A percentile compares a stretch with the other conserved stretches of the same genome.
Conservation (phyloP, 2,888 invertebrate species). For the Argynnis bischoffii region DNA sequence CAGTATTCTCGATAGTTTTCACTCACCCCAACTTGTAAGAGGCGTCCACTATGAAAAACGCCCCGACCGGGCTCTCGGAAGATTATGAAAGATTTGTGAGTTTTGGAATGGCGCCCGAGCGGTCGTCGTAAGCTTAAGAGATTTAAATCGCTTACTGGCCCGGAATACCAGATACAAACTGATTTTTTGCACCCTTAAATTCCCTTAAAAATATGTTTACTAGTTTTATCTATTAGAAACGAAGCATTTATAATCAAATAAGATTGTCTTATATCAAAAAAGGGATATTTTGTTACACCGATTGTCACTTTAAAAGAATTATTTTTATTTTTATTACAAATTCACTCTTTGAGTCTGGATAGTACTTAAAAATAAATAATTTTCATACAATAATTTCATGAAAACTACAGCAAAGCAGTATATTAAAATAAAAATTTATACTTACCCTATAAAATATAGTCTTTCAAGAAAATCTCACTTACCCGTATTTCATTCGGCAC, state of each 20-base stretch:
- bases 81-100: conserved; percentile 83
- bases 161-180: conserved; percentile 80
- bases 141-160: conserved; percentile 80
- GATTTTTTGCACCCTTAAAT: conserved; percentile 70
- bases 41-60: conserved; percentile 68
- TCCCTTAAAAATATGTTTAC: conserved; percentile 56
- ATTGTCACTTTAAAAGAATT: too few species aligned
- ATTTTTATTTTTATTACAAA: too few species aligned
- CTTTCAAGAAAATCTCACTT: conserved; percentile 36
- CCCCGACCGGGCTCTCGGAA: conserved; percentile 71
- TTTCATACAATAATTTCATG: background rate
- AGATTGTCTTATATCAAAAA: too few species aligned
- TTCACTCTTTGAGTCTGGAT: background rate
- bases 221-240: background rate
- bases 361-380: background rate
- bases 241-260: too few species aligned
- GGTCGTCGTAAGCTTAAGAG: conserved; percentile 78
- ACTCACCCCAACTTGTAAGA: conserved; percentile 32
- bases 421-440: conserved; percentile 14
- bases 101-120: conserved; percentile 70
- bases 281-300: too few species aligned
- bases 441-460: conserved; percentile 30
- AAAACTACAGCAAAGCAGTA: background rate
- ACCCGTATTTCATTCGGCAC: conserved; percentile 43
- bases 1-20: conserved; percentile 30